A percentile compares a stretch with the other conserved stretches of the same genome.
These are phyloP conservation scores for Deroplatys truncata DNA, from an alignment of 2,888 invertebrate species.

Conservation along the genomic window DNA sequence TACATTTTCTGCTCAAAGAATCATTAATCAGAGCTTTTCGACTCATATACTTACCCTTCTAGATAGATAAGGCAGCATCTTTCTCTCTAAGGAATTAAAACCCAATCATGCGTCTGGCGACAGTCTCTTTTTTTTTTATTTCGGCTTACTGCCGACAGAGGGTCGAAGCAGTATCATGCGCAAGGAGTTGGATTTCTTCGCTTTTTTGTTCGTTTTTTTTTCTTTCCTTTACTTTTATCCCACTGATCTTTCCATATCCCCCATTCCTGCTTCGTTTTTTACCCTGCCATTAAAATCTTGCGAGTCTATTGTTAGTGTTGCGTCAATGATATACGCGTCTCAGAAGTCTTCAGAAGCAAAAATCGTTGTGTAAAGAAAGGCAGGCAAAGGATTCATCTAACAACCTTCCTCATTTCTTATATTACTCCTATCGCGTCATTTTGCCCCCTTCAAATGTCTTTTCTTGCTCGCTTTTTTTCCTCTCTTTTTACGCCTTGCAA, in stretches of 20 bases:
- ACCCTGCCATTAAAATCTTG: neutral
- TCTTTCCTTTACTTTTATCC: neutral
- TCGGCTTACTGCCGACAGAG: neutral
- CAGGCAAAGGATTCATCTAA: neutral
- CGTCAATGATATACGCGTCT: neutral
- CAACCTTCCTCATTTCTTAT: neutral
- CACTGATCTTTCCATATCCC: neutral
- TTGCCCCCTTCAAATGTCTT: neutral
- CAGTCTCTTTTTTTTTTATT: constrained; percentile 20
- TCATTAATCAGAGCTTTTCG: constrained; percentile 5
- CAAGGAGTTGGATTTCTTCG: neutral
- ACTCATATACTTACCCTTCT: neutral
- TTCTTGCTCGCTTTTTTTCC: constrained; percentile 3
- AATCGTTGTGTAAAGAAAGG: neutral
- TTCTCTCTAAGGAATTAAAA: constrained; percentile 21
- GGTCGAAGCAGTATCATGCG: neutral
- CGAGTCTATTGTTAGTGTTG: neutral
- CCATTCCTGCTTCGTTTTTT: neutral
- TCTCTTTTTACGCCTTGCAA: neutral
- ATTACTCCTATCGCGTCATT: constrained; percentile 1
- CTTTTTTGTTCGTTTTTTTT: neutral
- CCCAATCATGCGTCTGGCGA: constrained; percentile 19
- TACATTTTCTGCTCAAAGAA: neutral
- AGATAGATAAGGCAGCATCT: neutral
- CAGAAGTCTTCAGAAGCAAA: neutral